These are phyloP conservation scores for Artibeus jamaicensis DNA, from an alignment of 2,797 vertebrate genomes.

Conservation along the genomic window DNA sequence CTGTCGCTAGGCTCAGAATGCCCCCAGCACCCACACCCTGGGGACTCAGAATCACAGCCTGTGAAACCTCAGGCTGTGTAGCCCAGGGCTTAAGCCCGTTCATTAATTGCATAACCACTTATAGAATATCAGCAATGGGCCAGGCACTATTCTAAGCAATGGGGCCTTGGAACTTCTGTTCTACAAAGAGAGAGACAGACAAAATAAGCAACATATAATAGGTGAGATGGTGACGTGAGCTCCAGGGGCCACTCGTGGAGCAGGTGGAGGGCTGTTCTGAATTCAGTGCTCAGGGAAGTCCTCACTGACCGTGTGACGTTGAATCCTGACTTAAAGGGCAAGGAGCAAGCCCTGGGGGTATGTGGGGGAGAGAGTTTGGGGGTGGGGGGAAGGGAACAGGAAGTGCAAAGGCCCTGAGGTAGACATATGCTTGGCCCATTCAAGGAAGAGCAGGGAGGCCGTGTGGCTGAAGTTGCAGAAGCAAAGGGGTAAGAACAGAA, in stretches of 20 bases:
- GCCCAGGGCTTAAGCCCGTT: not conserved
- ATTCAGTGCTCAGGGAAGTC: not conserved
- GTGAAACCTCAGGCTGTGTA: not conserved
- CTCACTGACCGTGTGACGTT: not conserved
- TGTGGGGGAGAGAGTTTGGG: not conserved
- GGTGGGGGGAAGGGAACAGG: not conserved
- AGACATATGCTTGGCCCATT: not conserved
- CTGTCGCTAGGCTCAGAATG: not conserved
- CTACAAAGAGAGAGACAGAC: not conserved
- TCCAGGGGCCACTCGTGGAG: not conserved
- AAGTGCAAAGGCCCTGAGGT: not conserved
- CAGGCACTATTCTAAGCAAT: not conserved
- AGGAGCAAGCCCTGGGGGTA: not conserved
- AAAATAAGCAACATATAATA: not conserved
- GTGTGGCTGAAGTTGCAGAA: accelerated
- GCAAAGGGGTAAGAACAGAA: not conserved
- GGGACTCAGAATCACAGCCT: not conserved
- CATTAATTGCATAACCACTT: no score
- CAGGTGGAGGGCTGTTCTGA: not conserved
- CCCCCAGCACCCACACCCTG: not conserved
- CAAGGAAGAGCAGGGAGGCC: not conserved
- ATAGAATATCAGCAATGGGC: accelerated
- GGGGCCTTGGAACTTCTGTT: not conserved
- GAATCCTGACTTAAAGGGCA: not conserved
- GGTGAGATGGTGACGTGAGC: not conserved